Conservation (phyloP, 2,113 vertebrate genomes). For the Sterna hirundo region DNA sequence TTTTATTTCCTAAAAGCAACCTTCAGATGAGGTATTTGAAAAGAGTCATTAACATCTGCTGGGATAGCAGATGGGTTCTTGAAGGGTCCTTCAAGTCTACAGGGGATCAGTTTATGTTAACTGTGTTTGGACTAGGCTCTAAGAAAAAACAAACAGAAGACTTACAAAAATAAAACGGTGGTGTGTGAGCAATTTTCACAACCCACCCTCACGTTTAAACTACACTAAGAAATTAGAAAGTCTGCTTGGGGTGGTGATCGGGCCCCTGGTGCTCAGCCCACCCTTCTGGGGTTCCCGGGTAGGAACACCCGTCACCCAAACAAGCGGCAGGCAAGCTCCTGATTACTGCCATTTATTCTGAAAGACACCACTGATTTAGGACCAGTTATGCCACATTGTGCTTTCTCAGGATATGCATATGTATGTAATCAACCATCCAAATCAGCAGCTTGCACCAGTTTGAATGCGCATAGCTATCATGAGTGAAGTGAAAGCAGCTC, state of each 20-base stretch:
- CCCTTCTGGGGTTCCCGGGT: not conserved
- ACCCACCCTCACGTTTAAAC: not conserved
- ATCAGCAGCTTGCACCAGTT: not conserved
- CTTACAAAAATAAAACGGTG: fast-evolving
- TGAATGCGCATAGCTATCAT: not conserved
- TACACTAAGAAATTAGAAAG: not conserved
- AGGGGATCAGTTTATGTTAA: not conserved
- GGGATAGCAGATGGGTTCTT: not conserved
- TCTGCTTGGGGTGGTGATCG: no score
- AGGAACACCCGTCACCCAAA: not conserved
- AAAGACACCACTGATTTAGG: not conserved
- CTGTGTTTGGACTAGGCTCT: not conserved
- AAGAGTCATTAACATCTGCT: not conserved
- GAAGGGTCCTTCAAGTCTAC: not conserved
- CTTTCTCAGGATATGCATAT: not conserved
- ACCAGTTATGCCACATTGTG: not conserved
- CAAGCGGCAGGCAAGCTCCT: not conserved
- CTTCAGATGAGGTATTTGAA: not conserved
- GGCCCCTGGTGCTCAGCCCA: not conserved
- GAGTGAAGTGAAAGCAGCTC: not conserved
- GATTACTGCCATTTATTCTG: not conserved
- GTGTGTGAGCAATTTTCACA: not conserved
- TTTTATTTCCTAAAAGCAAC: not conserved
- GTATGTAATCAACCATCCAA: not conserved
- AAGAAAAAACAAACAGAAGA: not conserved